Evolutionary conservation across 2,888 invertebrate genomes (phyloP), one percentile per base, ranked within the genome.

Genomic region (Neocrepidodera transversa): DNA sequence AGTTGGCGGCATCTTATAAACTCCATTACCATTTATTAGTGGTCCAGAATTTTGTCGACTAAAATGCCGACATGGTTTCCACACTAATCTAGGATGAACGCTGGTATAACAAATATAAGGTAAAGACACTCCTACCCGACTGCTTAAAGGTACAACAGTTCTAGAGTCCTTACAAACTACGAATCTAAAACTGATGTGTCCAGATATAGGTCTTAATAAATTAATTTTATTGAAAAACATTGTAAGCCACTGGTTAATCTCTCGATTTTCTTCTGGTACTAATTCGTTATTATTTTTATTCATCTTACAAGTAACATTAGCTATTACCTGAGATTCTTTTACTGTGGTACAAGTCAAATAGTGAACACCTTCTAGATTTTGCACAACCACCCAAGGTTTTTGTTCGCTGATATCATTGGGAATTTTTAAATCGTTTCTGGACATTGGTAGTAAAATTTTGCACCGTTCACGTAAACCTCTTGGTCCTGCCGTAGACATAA

Each of bases 291-390:
- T 84, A 30, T 84, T 82, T 47, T 84, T 80, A 70, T 91, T 89
- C 40, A 92, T 84, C 3, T 87, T 84, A 70, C 92, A 93, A 1
- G 90, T 89, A 16, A 93, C 91, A 73, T 92, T 93, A 52, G 91
- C 90, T 32, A 91, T 87, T 1, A 92, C 87, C 45, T 85, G 84
- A 1, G 91, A 90, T 58, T 90, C 89, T 74, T 90, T 91, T 38
- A 93, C 82, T 0, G 92, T 92, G 1, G 92, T 92, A 71, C 93
- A 93, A 14, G 93, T 92, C 51, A 92, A 82, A 71, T 87, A 89
- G 69, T 89, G 90, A 68, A 89, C 88, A 11, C 90, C 90, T 54
- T 87, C 87, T 2, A 90, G 84, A 73, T 92, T 90, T 53, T 88
- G 86, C 6, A 93, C 85, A 14, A 92, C 86, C 23, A 92, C 84